Conservation (phyloP, 2,888 invertebrate species). For the Mythimna vitellina region DNA sequence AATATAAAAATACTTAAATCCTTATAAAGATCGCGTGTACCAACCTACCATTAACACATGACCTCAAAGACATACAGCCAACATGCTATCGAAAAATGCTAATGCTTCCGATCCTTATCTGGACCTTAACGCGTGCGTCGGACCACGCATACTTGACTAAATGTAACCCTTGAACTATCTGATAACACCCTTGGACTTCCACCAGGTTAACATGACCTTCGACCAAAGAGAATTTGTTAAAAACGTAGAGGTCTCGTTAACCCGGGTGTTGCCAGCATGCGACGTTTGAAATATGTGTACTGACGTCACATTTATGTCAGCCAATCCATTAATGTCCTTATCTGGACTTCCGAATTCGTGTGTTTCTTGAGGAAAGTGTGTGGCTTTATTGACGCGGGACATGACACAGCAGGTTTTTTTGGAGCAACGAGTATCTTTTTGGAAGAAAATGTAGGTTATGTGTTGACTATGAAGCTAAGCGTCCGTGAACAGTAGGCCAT, state of each 20-base stretch:
- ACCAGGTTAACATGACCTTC: slow-evolving; percentile 72
- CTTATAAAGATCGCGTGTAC: slow-evolving; percentile 78
- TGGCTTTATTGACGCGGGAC: slow-evolving; percentile 81
- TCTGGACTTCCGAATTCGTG: slow-evolving; percentile 89
- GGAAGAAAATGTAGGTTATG: slow-evolving; percentile 6
- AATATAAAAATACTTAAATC: slow-evolving; percentile 37
- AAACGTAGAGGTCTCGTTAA: slow-evolving; percentile 63
- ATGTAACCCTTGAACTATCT: slow-evolving; percentile 88
- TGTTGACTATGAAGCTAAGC: neutral
- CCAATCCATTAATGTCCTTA: slow-evolving; percentile 90
- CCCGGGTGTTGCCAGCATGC: slow-evolving; percentile 79
- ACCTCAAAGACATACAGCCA: slow-evolving; percentile 84
- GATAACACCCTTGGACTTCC: slow-evolving; percentile 80
- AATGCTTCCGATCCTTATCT: slow-evolving; percentile 85
- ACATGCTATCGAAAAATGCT: slow-evolving; percentile 85
- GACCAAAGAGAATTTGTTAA: neutral
- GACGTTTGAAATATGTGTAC: slow-evolving; percentile 88
- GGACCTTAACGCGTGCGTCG: slow-evolving; percentile 83
- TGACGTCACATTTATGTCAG: slow-evolving; percentile 90
- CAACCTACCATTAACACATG: slow-evolving; percentile 81
- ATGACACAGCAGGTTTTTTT: slow-evolving; percentile 78
- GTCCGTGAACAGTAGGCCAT: no score
- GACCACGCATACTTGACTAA: slow-evolving; percentile 87
- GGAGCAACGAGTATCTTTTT: slow-evolving; percentile 36
- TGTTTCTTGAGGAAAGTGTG: slow-evolving; percentile 80